Evolutionary conservation across 2,113 vertebrate genomes (phyloP), one percentile per base, ranked within the genome.

Genomic region (Puma concolor): DNA sequence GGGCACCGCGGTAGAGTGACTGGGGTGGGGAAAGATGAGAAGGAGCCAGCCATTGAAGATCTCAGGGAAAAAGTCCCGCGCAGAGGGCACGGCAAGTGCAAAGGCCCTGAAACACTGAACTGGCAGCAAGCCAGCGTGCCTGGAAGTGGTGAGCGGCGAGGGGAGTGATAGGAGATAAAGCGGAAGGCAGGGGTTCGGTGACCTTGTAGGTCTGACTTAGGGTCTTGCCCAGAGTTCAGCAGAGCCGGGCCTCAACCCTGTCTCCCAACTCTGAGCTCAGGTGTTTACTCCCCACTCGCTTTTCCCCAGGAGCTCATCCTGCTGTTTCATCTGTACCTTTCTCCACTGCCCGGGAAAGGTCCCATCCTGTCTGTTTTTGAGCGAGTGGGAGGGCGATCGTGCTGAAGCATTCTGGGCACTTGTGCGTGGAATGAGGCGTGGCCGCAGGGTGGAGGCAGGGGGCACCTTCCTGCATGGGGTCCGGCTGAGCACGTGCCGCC

Each of bases 401-500:
- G 79, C 66, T 23, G 63, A 76, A 54, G 87, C 54, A 21, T 67
- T 79, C 83, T 77, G 33, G 92, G 52, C 36, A 72, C 74, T 76
- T 31, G 17, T 50, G 21, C 52, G 0, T 31, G 76, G 89, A 86
- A 41, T 31, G 57, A 89, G 41, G 80, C 36, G 5, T 44, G 69
- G 36, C 88, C 4, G 9, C 80, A 29, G 44, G 76, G 94, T 88
- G 74, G 38, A 80, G 50, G 80, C 1, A 0, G 54, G 5, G 36
- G 27, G 17, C 0, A 2, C 63, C n/a, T 31, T 36, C 16, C 66
- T 96, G 98, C 98, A 98, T 98, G 98, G 83, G 93, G 82, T 96
- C 94, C 96, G 3, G 91, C 98, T 72, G 84, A 98, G 97, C 96
- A 96, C 0, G 8, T 81, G 44, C 98, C 94, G 97, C 79, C 64